Evolutionary conservation across 2,888 invertebrate genomes (phyloP), one percentile per base, ranked within the genome.

Genomic region (Eurois occulta): DNA sequence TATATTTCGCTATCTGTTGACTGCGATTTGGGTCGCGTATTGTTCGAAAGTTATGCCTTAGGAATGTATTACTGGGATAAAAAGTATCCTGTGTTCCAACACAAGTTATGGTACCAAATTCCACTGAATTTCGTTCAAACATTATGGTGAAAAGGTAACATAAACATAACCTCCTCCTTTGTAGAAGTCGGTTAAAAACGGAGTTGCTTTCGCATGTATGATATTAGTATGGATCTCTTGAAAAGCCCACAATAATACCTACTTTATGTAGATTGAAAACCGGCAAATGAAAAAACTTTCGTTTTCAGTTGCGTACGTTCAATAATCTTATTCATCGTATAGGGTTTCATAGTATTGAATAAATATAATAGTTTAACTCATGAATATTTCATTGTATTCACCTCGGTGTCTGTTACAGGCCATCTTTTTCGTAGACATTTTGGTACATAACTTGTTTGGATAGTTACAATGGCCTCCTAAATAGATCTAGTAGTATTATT

Each of bases 351-450:
- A 68, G 46, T 82, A 77, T 76, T 76, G 86, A 76, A 86, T 77
- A 77, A 86, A 82, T 74, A 74, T 76, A 82, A 77, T 86, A 77
- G 70, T 58, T 70, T 18, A 35, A 5, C 71, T 86, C 83, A 83
- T 83, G 77, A 86, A 86, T 83, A 83, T 82, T 82, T 83, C 70
- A 83, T 83, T 70, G 21, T 71, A 58, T 73, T 64, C 46, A 77
- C 73, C n/a, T 67, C 35, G 13, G 35, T n/a, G 55, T 72, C 81
- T 68, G 81, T 38, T 38, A 52, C 24, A 70, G 58, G 1, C 52
- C 52, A 80, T 66, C 38, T 75, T 74, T 85, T 81, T 75, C 67
- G n/a, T 24, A 72, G 32, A 68, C 18, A 75, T 68, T 74, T 72
- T 48, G n/a, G 10, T 64, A 65, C 7, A 58, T 58, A 43, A 72